Percentiles rank a stretch among this genome's conserved stretches.
phyloP scores from a whole-genome alignment of 1,140 invertebrate genomes.

The Neodiprion fabricii region DNA sequence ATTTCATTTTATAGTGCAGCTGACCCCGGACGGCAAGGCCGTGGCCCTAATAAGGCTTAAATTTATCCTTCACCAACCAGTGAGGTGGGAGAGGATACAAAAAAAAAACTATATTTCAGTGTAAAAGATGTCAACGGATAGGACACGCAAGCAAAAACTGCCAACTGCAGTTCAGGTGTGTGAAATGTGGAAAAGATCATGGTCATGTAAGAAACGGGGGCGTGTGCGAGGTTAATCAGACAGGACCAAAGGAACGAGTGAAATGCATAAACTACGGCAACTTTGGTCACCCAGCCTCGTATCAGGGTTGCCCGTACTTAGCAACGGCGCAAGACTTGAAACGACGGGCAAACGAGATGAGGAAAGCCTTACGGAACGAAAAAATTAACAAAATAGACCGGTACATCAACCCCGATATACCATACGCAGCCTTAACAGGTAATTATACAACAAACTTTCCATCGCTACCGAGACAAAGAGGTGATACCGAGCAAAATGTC shows the following conservation, averaged over 20 bases:
- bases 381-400: not conserved
- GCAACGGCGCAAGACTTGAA: constrained; percentile 12
- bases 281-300: constrained; percentile 26
- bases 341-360: not conserved
- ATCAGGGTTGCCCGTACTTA: constrained; percentile 26
- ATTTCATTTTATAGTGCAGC: no score
- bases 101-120: constrained; percentile 18
- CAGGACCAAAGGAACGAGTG: not conserved
- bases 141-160: constrained; percentile 21
- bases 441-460: not conserved
- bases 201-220: not conserved
- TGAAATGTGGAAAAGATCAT: constrained; percentile 23
- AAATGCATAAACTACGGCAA: constrained; percentile 27
- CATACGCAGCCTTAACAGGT: not conserved
- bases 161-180: constrained; percentile 12
- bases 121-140: constrained; percentile 22
- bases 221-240: constrained; percentile 5
- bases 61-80: constrained; percentile 10
- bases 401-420: not conserved
- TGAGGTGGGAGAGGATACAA: not conserved
- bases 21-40: not conserved
- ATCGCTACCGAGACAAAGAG: not conserved
- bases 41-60: constrained; percentile 3
- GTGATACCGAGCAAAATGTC: not conserved
- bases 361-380: not conserved